Conservation (phyloP, 2,888 invertebrate species). For the Noctua pronuba region DNA sequence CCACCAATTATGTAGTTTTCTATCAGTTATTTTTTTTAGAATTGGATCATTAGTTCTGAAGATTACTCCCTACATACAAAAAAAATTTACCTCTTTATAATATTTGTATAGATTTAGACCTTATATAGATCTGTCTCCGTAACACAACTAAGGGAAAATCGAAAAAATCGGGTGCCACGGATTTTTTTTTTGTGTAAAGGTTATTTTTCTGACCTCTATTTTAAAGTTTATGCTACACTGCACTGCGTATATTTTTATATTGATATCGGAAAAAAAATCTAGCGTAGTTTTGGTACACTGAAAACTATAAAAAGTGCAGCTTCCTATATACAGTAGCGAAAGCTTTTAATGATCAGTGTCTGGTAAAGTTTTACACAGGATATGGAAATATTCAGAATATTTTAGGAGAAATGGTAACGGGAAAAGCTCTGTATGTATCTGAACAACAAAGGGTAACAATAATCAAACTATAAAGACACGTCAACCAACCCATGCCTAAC, state of each 20-base stretch:
- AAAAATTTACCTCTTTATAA: too few species aligned
- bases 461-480: too few species aligned
- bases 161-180: background rate
- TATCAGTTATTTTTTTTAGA: too few species aligned
- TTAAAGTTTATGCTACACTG: slow-evolving; percentile 25
- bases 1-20: too few species aligned
- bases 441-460: background rate
- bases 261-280: slow-evolving; percentile 34
- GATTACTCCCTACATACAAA: too few species aligned
- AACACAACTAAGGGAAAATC: background rate
- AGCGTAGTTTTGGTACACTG: slow-evolving; percentile 21
- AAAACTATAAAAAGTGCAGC: slow-evolving; percentile 18
- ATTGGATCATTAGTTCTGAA: too few species aligned
- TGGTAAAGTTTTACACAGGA: background rate
- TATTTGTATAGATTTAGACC: too few species aligned
- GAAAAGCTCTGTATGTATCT: background rate
- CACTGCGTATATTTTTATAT: slow-evolving; percentile 38
- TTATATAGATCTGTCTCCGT: background rate
- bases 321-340: background rate
- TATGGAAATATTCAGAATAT: background rate
- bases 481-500: too few species aligned
- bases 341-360: slow-evolving; percentile 13
- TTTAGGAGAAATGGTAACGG: background rate
- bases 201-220: slow-evolving; percentile 31
- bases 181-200: slow-evolving; percentile 1